Evolutionary conservation across 1,140 invertebrate species (phyloP).

Genomic region (Drosophila parvula): DNA sequence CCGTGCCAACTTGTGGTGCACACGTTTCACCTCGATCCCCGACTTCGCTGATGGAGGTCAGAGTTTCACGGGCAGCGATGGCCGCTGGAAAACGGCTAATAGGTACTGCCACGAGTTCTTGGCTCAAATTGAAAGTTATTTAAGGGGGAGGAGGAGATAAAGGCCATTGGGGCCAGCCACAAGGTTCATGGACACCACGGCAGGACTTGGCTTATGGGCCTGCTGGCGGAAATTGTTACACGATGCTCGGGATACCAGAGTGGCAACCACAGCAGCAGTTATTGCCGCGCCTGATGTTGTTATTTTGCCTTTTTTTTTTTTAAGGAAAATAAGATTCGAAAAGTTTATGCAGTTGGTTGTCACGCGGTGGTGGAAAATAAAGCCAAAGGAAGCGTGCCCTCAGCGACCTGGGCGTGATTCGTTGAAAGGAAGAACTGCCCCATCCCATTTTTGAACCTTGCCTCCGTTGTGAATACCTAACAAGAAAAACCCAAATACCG

Average conservation of each 20-base stretch:
- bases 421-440: constrained; percentile 27
- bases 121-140: constrained; percentile 79
- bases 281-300: constrained; percentile 28
- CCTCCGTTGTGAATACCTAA: constrained; percentile 60
- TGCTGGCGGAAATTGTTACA: constrained; percentile 73
- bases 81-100: constrained; percentile 59
- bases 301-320: constrained; percentile 38
- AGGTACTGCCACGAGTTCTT: constrained; percentile 65
- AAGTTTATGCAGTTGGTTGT: constrained; percentile 77
- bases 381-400: constrained; percentile 18
- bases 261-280: constrained; percentile 48
- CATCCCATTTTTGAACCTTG: not conserved
- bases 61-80: constrained; percentile 12
- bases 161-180: constrained; percentile 9
- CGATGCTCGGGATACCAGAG: constrained; percentile 51
- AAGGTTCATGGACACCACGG: not conserved
- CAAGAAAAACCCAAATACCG: constrained; percentile 59
- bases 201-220: constrained; percentile 41
- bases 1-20: constrained; percentile 41
- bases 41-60: constrained; percentile 1
- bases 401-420: constrained; percentile 50
- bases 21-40: constrained; percentile 12
- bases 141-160: constrained; percentile 52
- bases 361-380: constrained; percentile 62
- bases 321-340: constrained; percentile 73